Conservation (phyloP, 1,140 invertebrate species). For the Atta colombica region DNA sequence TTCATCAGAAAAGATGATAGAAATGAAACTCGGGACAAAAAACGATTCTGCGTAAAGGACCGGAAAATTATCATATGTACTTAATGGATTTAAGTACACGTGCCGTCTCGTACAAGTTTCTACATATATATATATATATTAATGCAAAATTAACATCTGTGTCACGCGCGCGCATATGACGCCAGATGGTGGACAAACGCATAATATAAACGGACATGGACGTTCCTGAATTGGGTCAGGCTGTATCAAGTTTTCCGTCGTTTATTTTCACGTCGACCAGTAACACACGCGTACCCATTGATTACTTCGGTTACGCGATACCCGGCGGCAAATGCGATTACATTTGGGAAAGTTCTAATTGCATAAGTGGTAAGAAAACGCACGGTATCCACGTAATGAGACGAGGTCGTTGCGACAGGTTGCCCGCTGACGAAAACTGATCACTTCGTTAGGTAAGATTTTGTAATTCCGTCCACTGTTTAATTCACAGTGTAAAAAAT, state of each 20-base stretch:
- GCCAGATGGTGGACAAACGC: conserved; percentile 45
- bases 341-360: conserved; percentile 33
- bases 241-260: conserved; percentile 45
- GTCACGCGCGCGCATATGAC: neutral
- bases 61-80: too few relatives aligned
- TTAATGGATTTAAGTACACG: neutral
- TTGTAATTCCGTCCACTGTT: neutral
- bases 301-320: conserved; percentile 46
- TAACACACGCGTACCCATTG: conserved; percentile 17
- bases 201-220: conserved; percentile 40
- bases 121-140: conserved; percentile 40
- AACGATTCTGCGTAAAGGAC: too few relatives aligned
- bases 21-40: too few relatives aligned
- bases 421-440: conserved; percentile 8
- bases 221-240: conserved; percentile 45
- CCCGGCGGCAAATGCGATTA: conserved; percentile 17
- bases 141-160: conserved; percentile 41
- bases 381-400: neutral
- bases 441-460: conserved; percentile 20
- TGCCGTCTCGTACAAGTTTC: neutral
- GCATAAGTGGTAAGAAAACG: conserved; percentile 11
- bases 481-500: too few relatives aligned
- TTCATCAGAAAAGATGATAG: too few relatives aligned
- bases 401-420: conserved; percentile 1
- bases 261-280: conserved; percentile 42